Percentiles rank a stretch among this genome's conserved stretches.
phyloP scores from a whole-genome alignment of 2,888 invertebrate genomes.

The Megaustenia siamemsis region DNA sequence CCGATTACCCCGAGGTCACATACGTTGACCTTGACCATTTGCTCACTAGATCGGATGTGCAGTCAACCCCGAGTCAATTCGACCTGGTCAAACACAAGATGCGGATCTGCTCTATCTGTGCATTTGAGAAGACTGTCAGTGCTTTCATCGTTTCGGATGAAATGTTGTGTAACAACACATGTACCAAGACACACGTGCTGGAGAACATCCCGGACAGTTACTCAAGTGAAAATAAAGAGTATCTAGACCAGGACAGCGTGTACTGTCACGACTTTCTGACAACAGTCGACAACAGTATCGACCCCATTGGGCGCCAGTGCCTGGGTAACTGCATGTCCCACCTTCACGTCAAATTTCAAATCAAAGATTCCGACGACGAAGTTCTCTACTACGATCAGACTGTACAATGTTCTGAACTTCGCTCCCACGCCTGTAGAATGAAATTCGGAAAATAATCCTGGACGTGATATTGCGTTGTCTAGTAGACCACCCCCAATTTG shows the following conservation, averaged over 20 bases:
- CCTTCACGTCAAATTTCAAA: constrained; percentile 56
- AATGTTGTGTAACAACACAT: constrained; percentile 60
- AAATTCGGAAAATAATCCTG: constrained; percentile 41
- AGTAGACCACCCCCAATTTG: too few relatives aligned
- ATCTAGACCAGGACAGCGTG: constrained; percentile 56
- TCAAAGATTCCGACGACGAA: constrained; percentile 46
- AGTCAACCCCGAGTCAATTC: constrained; percentile 34
- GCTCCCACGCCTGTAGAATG: constrained; percentile 40
- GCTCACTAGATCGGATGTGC: constrained; percentile 39
- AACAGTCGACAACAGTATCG: constrained; percentile 47
- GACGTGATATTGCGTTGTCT: too few relatives aligned
- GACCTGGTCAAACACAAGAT: constrained; percentile 58
- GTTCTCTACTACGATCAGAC: constrained; percentile 45
- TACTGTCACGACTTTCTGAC: constrained; percentile 61
- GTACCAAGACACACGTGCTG: constrained; percentile 45
- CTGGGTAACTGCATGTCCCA: constrained; percentile 58
- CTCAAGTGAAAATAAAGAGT: constrained; percentile 49
- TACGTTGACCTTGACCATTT: constrained; percentile 59
- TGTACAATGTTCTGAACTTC: constrained; percentile 42
- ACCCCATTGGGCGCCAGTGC: constrained; percentile 50
- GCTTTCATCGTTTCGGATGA: constrained; percentile 55
- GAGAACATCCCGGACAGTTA: constrained; percentile 37
- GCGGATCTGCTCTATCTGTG: constrained; percentile 59
- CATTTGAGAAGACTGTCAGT: constrained; percentile 54
- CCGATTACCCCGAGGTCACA: constrained; percentile 60